Conservation (phyloP, 2,797 vertebrate genomes). For the Gobionotothen gibberifrons region DNA sequence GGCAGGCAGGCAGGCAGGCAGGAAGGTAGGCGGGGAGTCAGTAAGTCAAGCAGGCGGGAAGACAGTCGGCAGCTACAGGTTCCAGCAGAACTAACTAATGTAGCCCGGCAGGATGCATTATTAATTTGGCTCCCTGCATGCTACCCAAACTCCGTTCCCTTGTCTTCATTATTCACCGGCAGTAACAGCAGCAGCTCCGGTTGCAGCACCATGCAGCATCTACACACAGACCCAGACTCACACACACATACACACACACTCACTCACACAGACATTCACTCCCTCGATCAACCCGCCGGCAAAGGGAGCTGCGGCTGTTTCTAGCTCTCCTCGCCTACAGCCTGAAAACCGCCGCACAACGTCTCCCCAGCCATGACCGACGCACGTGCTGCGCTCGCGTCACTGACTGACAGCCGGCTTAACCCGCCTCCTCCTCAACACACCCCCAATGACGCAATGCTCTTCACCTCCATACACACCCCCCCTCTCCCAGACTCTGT, state of each 20-base stretch:
- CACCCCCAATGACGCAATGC: constrained; percentile 86
- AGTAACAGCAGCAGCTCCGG: constrained; percentile 67
- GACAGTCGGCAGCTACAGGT: constrained; percentile 77
- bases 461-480: constrained; percentile 64
- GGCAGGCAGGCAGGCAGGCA: constrained; percentile 45
- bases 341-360: constrained; percentile 77
- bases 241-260: constrained; percentile 34
- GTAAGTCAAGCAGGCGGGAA: constrained; percentile 47
- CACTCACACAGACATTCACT: constrained; percentile 51
- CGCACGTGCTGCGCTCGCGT: constrained; percentile 88
- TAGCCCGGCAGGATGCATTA: constrained; percentile 86
- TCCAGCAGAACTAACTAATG: constrained; percentile 79
- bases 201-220: constrained; percentile 70
- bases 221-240: constrained; percentile 46
- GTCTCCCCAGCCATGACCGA: constrained; percentile 80
- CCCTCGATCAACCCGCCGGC: constrained; percentile 52
- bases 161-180: constrained; percentile 85
- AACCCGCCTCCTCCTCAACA: constrained; percentile 80
- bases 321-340: constrained; percentile 78
- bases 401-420: constrained; percentile 87
- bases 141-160: constrained; percentile 72
- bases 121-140: constrained; percentile 78
- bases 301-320: constrained; percentile 71
- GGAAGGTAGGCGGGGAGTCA: constrained; percentile 48
- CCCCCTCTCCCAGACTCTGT: constrained; percentile 46